A percentile compares a stretch with the other conserved stretches of the same genome.
Evolutionary conservation across 2,113 vertebrate genomes (phyloP).

Genomic region (Rhineura floridana): DNA sequence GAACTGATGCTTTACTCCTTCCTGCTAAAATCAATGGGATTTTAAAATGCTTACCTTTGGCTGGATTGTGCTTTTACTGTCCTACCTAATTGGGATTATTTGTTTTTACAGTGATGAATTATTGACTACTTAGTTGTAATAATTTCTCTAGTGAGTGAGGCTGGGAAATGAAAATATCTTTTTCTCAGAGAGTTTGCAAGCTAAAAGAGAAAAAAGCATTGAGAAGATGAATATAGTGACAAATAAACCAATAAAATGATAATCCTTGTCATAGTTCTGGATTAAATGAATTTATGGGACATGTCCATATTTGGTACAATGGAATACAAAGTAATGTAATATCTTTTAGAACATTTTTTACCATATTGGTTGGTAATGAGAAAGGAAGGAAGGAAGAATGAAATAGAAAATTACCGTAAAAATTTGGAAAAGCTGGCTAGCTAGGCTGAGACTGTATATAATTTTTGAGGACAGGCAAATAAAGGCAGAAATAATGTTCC

Average conservation of each 20-base stretch:
- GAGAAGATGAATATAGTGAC: not conserved
- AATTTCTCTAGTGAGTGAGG: not conserved
- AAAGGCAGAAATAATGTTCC: too few species aligned
- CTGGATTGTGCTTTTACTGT: not conserved
- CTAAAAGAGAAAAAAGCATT: not conserved
- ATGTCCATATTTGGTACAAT: not conserved
- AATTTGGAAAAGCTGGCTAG: too few species aligned
- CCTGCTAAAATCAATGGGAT: too few species aligned
- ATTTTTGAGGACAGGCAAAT: too few species aligned
- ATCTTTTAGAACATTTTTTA: not conserved
- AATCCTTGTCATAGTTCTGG: not conserved
- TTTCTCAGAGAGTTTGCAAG: not conserved
- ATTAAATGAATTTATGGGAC: too few species aligned
- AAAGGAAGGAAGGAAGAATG: not conserved
- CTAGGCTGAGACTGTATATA: too few species aligned
- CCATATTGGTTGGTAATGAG: not conserved
- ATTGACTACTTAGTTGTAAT: not conserved
- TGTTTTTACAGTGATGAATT: not conserved
- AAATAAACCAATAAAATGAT: not conserved
- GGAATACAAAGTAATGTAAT: not conserved
- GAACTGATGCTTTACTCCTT: too few species aligned
- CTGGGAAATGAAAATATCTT: not conserved
- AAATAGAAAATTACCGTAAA: too few species aligned
- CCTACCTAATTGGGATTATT: conserved; percentile 4
- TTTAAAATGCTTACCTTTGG: too few species aligned